These are phyloP conservation scores for Microchrysa polita DNA, from an alignment of 2,888 invertebrate genomes.

Conservation along the genomic window DNA sequence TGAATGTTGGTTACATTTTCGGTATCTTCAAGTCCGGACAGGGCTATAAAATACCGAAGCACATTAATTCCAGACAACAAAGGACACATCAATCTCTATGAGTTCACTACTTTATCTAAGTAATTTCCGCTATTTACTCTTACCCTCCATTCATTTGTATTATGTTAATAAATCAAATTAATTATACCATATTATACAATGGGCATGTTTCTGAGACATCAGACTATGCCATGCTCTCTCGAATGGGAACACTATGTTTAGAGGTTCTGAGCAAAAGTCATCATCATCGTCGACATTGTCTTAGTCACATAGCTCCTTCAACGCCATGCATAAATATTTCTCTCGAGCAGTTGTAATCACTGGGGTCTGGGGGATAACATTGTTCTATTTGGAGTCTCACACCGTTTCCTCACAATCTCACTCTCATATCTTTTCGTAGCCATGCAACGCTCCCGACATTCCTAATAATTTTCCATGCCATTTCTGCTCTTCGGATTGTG, in stretches of 20 bases:
- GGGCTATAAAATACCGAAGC: slow-evolving; percentile 9
- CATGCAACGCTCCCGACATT: not conserved
- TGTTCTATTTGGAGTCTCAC: not conserved
- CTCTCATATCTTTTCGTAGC: not conserved
- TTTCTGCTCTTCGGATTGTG: slow-evolving; percentile 30
- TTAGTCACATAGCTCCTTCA: not conserved
- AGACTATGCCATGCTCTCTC: not conserved
- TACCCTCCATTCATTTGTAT: slow-evolving; percentile 34
- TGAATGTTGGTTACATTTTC: no score
- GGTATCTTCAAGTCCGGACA: no score
- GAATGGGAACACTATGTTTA: no score
- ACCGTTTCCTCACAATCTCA: not conserved
- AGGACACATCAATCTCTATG: slow-evolving; percentile 37
- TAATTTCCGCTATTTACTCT: slow-evolving; percentile 41
- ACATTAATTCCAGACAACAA: slow-evolving; percentile 35
- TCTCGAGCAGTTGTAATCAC: slow-evolving; percentile 33
- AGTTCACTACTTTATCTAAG: slow-evolving; percentile 37
- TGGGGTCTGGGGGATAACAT: slow-evolving; percentile 32
- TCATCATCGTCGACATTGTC: slow-evolving; percentile 1
- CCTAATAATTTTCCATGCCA: slow-evolving; percentile 19
- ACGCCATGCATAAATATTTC: slow-evolving; percentile 31
- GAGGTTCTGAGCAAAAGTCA: not conserved
- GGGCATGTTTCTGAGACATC: slow-evolving; percentile 22
- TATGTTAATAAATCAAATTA: slow-evolving; percentile 43
- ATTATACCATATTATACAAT: slow-evolving; percentile 41